phyloP scores from a whole-genome alignment of 2,888 invertebrate species.

The Heliconius erato region DNA sequence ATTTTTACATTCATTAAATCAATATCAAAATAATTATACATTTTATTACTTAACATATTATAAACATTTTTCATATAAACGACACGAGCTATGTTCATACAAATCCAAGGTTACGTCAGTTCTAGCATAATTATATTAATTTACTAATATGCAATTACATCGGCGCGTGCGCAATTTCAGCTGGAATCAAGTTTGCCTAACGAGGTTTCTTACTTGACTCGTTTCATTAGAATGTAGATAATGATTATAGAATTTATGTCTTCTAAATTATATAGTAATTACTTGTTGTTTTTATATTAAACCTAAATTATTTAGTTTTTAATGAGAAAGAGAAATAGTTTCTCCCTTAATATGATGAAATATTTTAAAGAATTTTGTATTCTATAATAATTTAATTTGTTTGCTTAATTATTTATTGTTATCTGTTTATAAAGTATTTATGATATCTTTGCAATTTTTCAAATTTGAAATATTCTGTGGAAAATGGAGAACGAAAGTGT shows the following conservation, averaged over 20 bases:
- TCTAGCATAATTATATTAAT: slow-evolving; percentile 26
- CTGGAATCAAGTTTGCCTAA: slow-evolving; percentile 24
- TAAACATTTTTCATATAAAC: background rate
- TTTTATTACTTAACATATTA: background rate
- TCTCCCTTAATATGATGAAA: background rate
- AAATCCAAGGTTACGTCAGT: slow-evolving; percentile 24
- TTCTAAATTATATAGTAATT: slow-evolving; percentile 7
- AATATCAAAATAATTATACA: background rate
- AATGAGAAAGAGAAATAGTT: background rate
- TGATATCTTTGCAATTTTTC: too few relatives aligned
- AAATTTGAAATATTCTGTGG: too few relatives aligned
- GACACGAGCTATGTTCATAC: background rate
- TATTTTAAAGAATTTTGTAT: background rate
- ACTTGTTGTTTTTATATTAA: background rate
- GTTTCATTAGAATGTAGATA: slow-evolving; percentile 17
- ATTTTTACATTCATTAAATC: background rate
- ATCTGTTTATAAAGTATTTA: too few relatives aligned
- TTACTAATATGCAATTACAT: slow-evolving; percentile 37
- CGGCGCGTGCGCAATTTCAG: slow-evolving; percentile 23
- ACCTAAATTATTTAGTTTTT: background rate
- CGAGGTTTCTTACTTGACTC: slow-evolving; percentile 32
- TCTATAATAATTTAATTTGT: background rate
- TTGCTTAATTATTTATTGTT: too few relatives aligned
- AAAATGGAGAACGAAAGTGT: too few relatives aligned
- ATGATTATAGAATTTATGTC: slow-evolving; percentile 10